Evolutionary conservation across 2,113 vertebrate genomes (phyloP).

Genomic region (Lipotes vexillifer): DNA sequence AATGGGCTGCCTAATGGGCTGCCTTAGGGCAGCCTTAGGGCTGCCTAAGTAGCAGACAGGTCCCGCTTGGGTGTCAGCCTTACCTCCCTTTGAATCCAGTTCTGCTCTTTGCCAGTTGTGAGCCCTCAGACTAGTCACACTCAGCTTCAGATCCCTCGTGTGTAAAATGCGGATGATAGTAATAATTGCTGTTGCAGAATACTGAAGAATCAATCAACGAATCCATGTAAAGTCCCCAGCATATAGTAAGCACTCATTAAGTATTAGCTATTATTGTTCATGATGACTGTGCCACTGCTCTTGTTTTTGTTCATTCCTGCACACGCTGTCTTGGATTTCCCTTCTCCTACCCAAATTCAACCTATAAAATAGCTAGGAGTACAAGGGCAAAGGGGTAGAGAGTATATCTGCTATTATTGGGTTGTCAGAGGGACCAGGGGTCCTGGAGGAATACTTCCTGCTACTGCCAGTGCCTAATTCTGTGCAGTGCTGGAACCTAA

Average conservation of each 20-base stretch:
- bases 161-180: not conserved
- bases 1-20: too few relatives aligned
- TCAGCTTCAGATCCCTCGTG: not conserved
- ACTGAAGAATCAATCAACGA: not conserved
- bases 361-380: not conserved
- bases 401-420: not conserved
- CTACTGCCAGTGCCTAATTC: not conserved
- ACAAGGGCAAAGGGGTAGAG: not conserved
- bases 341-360: not conserved
- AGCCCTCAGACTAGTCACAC: not conserved
- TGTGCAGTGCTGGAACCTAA: not conserved
- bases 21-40: too few relatives aligned
- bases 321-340: not conserved
- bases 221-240: not conserved
- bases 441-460: not conserved
- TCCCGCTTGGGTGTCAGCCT: too few relatives aligned
- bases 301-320: not conserved
- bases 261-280: not conserved
- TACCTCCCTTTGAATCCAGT: not conserved
- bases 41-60: not conserved
- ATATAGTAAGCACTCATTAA: accelerated
- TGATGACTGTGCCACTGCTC: not conserved
- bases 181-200: not conserved
- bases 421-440: not conserved
- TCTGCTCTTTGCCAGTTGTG: not conserved